These are phyloP conservation scores for Seira ritae DNA, from an alignment of 2,888 invertebrate genomes.

Conservation along the genomic window DNA sequence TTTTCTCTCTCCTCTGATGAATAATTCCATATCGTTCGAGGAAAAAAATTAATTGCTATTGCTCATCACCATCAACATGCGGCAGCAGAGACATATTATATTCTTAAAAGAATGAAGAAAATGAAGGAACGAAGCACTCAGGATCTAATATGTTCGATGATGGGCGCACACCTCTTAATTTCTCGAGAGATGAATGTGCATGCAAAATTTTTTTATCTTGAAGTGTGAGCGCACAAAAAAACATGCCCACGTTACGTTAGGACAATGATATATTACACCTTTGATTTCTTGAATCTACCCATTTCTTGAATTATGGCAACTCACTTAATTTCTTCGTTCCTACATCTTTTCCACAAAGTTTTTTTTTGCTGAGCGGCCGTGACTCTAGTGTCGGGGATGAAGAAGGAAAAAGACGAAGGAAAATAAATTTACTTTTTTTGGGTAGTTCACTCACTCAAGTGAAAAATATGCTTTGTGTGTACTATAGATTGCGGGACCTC, in stretches of 20 bases:
- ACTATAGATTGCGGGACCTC: background rate
- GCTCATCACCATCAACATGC: background rate
- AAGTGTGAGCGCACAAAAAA: conserved; percentile 19
- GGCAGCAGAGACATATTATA: conserved; percentile 4
- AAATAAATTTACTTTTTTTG: conserved; percentile 11
- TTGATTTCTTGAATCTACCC: conserved; percentile 35
- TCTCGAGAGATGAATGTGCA: conserved; percentile 46
- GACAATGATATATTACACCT: conserved; percentile 61
- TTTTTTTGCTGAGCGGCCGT: conserved; percentile 8
- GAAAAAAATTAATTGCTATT: conserved; percentile 51
- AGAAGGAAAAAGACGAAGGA: background rate
- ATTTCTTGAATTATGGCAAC: conserved; percentile 8
- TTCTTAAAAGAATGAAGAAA: too few species aligned
- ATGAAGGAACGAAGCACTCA: background rate
- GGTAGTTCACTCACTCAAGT: background rate
- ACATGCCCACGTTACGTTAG: conserved; percentile 50
- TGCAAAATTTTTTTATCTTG: conserved; percentile 41
- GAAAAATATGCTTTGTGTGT: background rate
- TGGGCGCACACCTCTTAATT: conserved; percentile 52
- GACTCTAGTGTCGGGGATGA: conserved; percentile 10
- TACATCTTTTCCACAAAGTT: background rate
- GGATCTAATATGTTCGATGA: conserved; percentile 9
- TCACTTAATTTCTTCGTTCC: background rate
- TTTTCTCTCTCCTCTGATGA: conserved; percentile 31
- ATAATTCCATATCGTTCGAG: conserved; percentile 50